phyloP scores from a whole-genome alignment of 2,113 vertebrate species.

The Triplophysa rosa region DNA sequence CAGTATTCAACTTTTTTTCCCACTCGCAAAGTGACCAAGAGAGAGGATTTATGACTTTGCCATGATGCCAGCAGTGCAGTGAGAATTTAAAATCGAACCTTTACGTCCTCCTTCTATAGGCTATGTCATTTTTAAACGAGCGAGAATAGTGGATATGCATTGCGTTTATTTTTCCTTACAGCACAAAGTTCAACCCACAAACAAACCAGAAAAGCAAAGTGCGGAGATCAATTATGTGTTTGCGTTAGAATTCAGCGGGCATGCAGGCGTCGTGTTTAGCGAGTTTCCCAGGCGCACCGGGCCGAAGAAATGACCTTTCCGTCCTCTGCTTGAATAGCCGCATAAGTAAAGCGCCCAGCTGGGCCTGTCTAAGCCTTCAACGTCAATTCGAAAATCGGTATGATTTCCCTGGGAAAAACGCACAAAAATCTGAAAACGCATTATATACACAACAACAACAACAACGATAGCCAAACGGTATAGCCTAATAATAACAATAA shows the following conservation, averaged over 20 bases:
- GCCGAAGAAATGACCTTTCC: conserved; percentile 75
- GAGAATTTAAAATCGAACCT: background rate
- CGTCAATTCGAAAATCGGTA: conserved; percentile 84
- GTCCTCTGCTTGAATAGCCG: conserved; percentile 77
- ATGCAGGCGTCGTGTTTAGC: conserved; percentile 52
- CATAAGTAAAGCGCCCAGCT: conserved; percentile 78
- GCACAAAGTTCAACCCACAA: background rate
- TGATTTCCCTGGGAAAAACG: conserved; percentile 85
- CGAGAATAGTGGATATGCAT: background rate
- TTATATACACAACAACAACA: too few relatives aligned
- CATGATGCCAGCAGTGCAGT: background rate
- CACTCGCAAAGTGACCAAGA: conserved; percentile 19
- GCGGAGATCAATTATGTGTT: conserved; percentile 7
- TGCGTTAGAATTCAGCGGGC: conserved; percentile 19
- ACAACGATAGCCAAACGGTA: too few relatives aligned
- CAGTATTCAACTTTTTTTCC: conserved; percentile 57
- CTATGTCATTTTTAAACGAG: too few relatives aligned
- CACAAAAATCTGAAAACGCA: conserved; percentile 47
- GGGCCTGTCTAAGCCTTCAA: conserved; percentile 84
- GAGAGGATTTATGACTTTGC: conserved; percentile 3
- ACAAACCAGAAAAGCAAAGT: background rate
- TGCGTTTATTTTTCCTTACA: background rate
- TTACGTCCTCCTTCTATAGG: too few relatives aligned
- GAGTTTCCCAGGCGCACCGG: conserved; percentile 56
- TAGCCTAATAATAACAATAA: background rate